These are phyloP conservation scores for Xyliphius kryptos DNA, from an alignment of 2,113 vertebrate genomes.

Conservation along the genomic window DNA sequence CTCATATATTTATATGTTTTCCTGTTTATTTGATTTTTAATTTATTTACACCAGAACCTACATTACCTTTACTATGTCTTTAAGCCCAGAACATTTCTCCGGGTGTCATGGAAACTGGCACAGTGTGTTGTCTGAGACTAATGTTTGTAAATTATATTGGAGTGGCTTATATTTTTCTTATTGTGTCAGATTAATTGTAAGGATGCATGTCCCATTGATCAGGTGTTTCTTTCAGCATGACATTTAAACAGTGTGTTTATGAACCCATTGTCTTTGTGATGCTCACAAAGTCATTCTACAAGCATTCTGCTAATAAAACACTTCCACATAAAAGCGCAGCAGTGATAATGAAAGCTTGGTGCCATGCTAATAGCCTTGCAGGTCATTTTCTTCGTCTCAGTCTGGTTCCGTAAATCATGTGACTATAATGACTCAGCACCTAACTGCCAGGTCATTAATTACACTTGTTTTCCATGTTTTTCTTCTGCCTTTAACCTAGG, in stretches of 20 bases:
- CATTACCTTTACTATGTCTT: neutral
- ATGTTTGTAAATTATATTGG: conserved; percentile 25
- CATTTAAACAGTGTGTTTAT: conserved; percentile 12
- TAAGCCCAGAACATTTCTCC: conserved; percentile 35
- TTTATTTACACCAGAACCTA: neutral
- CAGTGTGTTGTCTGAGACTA: conserved; percentile 28
- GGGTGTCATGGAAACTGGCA: conserved; percentile 42
- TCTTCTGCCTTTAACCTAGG: too few relatives aligned
- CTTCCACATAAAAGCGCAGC: conserved; percentile 3
- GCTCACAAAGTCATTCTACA: too few relatives aligned
- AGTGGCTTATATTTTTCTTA: conserved; percentile 27
- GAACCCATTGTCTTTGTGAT: too few relatives aligned
- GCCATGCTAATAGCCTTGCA: conserved; percentile 22
- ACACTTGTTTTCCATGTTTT: neutral
- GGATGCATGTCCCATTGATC: conserved; percentile 16
- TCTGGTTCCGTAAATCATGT: conserved; percentile 14
- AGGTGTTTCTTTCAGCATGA: conserved; percentile 8
- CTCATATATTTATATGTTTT: conserved; percentile 23
- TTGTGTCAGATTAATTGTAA: conserved; percentile 33
- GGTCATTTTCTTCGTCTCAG: conserved; percentile 29
- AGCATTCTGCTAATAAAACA: conserved; percentile 6
- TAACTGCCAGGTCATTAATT: conserved; percentile 12
- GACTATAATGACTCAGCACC: conserved; percentile 15
- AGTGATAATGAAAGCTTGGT: conserved; percentile 19
- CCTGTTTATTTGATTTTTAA: neutral